Conservation (phyloP, 1,140 invertebrate genomes). For the Anastrepha ludens region DNA sequence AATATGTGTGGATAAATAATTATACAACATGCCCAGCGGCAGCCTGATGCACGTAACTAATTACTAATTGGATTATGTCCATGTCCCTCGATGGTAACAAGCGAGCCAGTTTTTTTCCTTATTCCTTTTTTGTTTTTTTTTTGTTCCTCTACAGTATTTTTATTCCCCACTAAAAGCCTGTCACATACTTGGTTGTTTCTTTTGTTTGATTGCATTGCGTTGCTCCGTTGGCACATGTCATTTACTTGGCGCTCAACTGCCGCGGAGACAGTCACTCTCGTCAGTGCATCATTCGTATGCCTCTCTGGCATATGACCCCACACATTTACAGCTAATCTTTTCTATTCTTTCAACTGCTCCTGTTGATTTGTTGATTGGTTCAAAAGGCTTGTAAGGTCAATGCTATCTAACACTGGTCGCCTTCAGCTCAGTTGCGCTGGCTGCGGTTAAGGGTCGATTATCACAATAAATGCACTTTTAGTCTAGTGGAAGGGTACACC, state of each 20-base stretch:
- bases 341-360: constrained; percentile 8
- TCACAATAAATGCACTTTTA: too few species aligned
- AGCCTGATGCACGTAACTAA: constrained; percentile 15
- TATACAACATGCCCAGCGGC: neutral
- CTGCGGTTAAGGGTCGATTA: neutral
- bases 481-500: too few species aligned
- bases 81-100: neutral
- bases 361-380: constrained; percentile 33
- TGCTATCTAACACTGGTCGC: neutral
- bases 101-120: neutral
- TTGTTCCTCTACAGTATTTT: neutral
- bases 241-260: neutral
- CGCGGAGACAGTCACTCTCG: neutral
- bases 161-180: neutral
- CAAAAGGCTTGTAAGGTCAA: constrained; percentile 43
- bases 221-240: neutral
- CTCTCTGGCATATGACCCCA: constrained; percentile 8
- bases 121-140: neutral
- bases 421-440: neutral
- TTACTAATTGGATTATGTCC: constrained; percentile 49
- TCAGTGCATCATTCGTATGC: neutral
- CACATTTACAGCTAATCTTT: neutral
- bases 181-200: neutral
- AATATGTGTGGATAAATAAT: neutral
- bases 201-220: neutral